Evolutionary conservation across 1,140 invertebrate species (phyloP), one percentile per base, ranked within the genome.

Genomic region (Drosophila kikkawai): DNA sequence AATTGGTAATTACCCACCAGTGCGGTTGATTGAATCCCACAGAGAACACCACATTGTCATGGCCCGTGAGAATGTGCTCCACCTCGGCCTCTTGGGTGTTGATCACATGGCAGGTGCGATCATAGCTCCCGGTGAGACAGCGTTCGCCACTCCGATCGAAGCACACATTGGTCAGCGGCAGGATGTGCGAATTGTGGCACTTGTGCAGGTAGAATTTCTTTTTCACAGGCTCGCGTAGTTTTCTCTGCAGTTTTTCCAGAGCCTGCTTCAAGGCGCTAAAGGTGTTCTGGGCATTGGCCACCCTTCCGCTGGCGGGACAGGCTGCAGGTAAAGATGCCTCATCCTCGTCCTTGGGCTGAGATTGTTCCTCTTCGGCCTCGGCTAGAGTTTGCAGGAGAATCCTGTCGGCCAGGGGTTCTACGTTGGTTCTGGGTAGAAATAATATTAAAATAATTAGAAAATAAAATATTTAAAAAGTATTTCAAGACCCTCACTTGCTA

Each of bases 91-190:
- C 94, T 57, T 95, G 95, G 68, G 96, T 95, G 91, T 96, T 95
- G 95, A 97, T 97, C 65, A 97, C 93, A 92, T 96, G 97, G 93
- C 96, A 97, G n/a, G 96, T 97, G 80, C 96, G 93, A 92, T 97
- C 96, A 91, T 97, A 97, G 92, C 96, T 97, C 53, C 96, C 96
- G 2, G 96, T 96, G 55, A 97, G 92, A 93, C 96, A 97, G 91
- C 96, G 97, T 51, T 94, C 94, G 0, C 96, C 96, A 51, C 93
- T 93, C 80, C 96, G 96, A 85, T 96, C 95, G 86, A 97, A 96
- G 47, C 95, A 95, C 12, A 97, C 95, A 93, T 97, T 97, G 7
- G 96, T 97, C 3, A 97, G 91, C 12, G 97, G 96, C 48, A 97
- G 92, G 26, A 97, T 94, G 93, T 97, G 96, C 0, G 96, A 95